Evolutionary conservation across 2,888 invertebrate species (phyloP).

Genomic region (Luperina testacea): DNA sequence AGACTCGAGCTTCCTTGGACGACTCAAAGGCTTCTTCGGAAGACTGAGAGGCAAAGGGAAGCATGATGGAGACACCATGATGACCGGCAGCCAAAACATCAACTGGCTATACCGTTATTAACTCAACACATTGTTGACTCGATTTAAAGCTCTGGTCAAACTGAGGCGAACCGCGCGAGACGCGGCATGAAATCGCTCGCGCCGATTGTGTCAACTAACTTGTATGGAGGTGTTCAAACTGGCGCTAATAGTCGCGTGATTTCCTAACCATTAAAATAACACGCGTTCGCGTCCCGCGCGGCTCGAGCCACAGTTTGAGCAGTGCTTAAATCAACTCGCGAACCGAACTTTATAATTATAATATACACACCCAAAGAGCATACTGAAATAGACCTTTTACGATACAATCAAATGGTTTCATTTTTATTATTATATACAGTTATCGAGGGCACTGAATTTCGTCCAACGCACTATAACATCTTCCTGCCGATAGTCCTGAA

Average conservation of each 20-base stretch:
- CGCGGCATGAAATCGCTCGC: neutral
- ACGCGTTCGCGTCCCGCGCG: neutral
- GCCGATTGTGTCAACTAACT: neutral
- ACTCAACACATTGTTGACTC: neutral
- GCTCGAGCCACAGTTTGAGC: constrained; percentile 19
- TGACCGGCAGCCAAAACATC: constrained; percentile 49
- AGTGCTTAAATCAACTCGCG: constrained; percentile 13
- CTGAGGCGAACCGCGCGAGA: neutral
- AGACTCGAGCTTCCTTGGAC: constrained; percentile 73
- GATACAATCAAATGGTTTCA: constrained; percentile 55
- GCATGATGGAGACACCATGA: constrained; percentile 71
- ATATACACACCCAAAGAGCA: constrained; percentile 36
- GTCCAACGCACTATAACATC: constrained; percentile 84
- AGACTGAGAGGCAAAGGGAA: constrained; percentile 73
- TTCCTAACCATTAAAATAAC: neutral
- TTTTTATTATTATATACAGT: constrained; percentile 39
- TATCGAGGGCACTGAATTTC: constrained; percentile 68
- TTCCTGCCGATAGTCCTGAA: constrained; percentile 55
- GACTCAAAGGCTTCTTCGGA: constrained; percentile 79
- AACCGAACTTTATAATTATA: constrained; percentile 42
- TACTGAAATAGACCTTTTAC: constrained; percentile 46
- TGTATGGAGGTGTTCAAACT: constrained; percentile 6
- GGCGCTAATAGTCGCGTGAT: neutral
- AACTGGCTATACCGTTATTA: constrained; percentile 33
- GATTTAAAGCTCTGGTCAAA: constrained; percentile 23